Conservation (phyloP, 2,797 vertebrate species). For the Kryptolebias ocellatus region DNA sequence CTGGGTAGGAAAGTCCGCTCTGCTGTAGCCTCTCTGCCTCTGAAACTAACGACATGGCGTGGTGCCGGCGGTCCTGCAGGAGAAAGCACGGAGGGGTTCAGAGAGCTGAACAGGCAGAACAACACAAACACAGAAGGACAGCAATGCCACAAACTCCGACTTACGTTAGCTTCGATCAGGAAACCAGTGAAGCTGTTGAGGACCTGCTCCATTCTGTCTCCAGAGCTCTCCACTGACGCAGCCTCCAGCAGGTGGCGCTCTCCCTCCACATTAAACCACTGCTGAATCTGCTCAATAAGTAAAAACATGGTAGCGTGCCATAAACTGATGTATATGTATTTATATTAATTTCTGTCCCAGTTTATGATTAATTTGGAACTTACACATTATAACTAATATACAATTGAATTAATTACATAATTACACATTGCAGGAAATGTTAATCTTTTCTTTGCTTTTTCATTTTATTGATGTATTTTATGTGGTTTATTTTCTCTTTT, state of each 20-base stretch:
- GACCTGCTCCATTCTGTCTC: slow-evolving; percentile 76
- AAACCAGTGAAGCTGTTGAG: slow-evolving; percentile 84
- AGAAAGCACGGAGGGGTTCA: slow-evolving; percentile 9
- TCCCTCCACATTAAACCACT: slow-evolving; percentile 89
- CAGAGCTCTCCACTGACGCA: slow-evolving; percentile 75
- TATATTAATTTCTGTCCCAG: neutral
- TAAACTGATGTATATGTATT: neutral
- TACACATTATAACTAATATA: too few species aligned
- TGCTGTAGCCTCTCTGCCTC: slow-evolving; percentile 82
- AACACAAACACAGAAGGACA: neutral
- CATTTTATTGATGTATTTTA: too few species aligned
- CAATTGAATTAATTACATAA: too few species aligned
- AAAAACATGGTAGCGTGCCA: neutral
- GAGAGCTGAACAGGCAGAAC: neutral
- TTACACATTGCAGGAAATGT: too few species aligned
- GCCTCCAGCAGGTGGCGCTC: slow-evolving; percentile 80
- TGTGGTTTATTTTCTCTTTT: too few species aligned
- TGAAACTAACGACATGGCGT: slow-evolving; percentile 83
- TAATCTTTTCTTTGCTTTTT: too few species aligned
- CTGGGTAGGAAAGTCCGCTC: slow-evolving; percentile 59
- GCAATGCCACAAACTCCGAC: slow-evolving; percentile 34
- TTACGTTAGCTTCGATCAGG: slow-evolving; percentile 87
- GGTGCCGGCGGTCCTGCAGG: slow-evolving; percentile 85
- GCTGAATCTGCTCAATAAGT: slow-evolving; percentile 79
- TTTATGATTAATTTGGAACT: neutral